Evolutionary conservation across 2,888 invertebrate genomes (phyloP), one percentile per base, ranked within the genome.

Genomic region (Pelosia muscerda): DNA sequence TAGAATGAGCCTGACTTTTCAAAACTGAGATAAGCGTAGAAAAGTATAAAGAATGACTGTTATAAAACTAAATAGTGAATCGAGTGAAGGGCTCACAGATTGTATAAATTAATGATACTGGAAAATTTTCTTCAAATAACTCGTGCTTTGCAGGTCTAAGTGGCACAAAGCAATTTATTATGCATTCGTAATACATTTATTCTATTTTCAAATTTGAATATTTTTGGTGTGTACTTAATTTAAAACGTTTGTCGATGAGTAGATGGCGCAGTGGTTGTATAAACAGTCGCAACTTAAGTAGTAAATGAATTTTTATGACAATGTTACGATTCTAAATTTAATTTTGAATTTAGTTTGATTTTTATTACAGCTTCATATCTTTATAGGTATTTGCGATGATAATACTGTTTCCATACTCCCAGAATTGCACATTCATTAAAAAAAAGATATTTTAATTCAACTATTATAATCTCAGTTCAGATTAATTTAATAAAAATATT

Each of bases 31-130:
- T 81, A 79, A 86, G 83, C 75, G 65, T 82, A 85, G 82, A 82
- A 88, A 89, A 90, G 84, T 82, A 82, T 83, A 79, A 84, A 82
- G 79, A 83, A 85, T 82, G 81, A 79, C 76, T 70, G 76, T 78
- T 79, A 83, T 87, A 84, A 54, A 86, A 87, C 75, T 72, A 83
- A 81, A 85, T 64, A 80, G 75, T 65, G 69, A 70, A 60, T 59
- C 56, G 19, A 63, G 69, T 66, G 69, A 74, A 80, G 73, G 72
- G 75, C 66, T 59, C 38, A 66, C 68, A 68, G 31, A 65, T 61
- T 69, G 72, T 69, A 69, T 78, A 71, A 75, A 70, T 75, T 76
- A 71, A 71, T 69, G 63, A 63, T 64, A 59, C 75, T 69, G 61
- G 75, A 66, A 70, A 26, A 65, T 57, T 71, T 74, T 63, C 56